Conservation (phyloP, 2,888 invertebrate species). For the Sipha maydis region DNA sequence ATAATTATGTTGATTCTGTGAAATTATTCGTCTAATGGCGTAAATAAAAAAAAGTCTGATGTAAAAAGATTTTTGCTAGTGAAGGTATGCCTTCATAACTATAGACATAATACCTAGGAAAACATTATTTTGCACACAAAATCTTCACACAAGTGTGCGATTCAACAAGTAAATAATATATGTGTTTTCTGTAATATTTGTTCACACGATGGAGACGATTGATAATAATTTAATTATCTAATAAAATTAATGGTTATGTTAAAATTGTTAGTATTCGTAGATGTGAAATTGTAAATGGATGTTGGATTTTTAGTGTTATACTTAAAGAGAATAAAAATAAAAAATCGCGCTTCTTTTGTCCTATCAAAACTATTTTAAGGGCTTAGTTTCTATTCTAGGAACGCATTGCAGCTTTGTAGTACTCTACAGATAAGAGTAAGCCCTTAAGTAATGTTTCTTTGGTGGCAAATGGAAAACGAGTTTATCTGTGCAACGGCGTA, state of each 20-base stretch:
- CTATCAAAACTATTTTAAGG: conserved; percentile 13
- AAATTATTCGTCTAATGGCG: neutral
- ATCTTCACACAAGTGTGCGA: neutral
- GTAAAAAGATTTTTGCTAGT: neutral
- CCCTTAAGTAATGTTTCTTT: conserved; percentile 12
- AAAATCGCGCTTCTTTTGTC: neutral
- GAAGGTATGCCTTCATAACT: neutral
- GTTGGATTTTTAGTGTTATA: neutral
- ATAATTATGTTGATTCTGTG: neutral
- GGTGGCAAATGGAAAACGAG: conserved; percentile 34
- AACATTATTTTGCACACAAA: neutral
- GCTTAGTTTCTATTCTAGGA: neutral
- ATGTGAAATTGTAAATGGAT: neutral
- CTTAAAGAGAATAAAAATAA: neutral
- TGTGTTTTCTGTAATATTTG: neutral
- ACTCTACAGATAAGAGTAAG: neutral
- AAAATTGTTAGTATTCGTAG: neutral
- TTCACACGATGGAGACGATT: neutral
- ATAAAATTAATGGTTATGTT: neutral
- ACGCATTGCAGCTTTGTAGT: neutral
- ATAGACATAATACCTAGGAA: neutral
- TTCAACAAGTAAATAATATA: neutral
- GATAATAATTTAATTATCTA: neutral
- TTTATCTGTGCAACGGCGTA: conserved; percentile 18
- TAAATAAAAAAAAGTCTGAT: neutral